Evolutionary conservation across 2,888 invertebrate species (phyloP), one percentile per base, ranked within the genome.

Genomic region (Napeogenes sylphis): DNA sequence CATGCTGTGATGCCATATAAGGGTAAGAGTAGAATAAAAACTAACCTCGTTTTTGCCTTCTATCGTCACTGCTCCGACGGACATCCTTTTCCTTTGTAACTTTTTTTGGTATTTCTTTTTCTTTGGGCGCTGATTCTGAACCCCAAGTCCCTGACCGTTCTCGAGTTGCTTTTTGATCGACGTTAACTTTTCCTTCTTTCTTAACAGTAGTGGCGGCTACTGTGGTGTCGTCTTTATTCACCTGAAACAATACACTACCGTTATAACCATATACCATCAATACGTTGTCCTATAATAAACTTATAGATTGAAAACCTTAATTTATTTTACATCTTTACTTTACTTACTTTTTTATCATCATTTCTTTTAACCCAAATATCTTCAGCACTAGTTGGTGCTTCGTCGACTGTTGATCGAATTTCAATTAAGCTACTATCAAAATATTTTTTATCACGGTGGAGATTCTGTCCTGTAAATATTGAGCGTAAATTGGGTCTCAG

Each of bases 391-490:
- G 94, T 81, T 1, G 93, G 92, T 53, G 92, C 87, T 71, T 92
- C 93, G 67, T 93, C 93, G n/a, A 94, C 94, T 62, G 92, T 92
- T 71, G 94, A 94, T 79, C 95, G 94, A 84, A 96, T 95, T 84
- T 95, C 95, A 73, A 96, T 94, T 70, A 96, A 89, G 68, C 95
- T 95, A 71, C 94, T 94, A 84, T 96, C 96, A 79, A 96, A 96
- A 90, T 95, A 96, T 69, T 94, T 91, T 77, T 94, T 94, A 83
- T 96, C 95, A 68, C 94, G 91, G 83, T 96, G 96, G 75, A 89
- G 87, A 83, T 85, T 87, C 80, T 84, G 81, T 64, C 81, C 83
- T 75, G 92, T 83, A 81, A 94, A 94, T 64, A 94, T 85, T 13
- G 92, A 87, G 71, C 93, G 92, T 32, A 94, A 87, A 51, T 92